Evolutionary conservation across 2,888 invertebrate genomes (phyloP), one percentile per base, ranked within the genome.

Genomic region (Ptychoptera albimana): DNA sequence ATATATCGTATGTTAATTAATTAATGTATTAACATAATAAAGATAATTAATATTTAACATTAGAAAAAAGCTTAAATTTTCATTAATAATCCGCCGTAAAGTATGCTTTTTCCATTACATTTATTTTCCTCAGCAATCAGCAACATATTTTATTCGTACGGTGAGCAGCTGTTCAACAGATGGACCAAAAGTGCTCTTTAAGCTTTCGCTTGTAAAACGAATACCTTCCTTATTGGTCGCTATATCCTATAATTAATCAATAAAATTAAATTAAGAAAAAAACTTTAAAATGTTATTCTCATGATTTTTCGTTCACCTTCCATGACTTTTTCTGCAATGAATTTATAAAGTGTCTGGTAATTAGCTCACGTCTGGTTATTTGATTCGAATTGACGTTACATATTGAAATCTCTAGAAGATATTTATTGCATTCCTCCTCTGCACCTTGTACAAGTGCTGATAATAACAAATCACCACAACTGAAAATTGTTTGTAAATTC

Each of bases 331-430:
- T 36, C 12, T 46, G 39, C 44, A 46, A 23, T 13, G 34, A 39
- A 14, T 46, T 44, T 44, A 46, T 46, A 34, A 38, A 42, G 36
- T 36, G 42, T 13, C 46, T 37, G 29, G 39, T 44, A 29, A 46
- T 44, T 30, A 46, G 10, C 34, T 44, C 13, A 34, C 42, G 38
- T 43, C 30, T 15, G 34, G 37, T 30, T 31, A 42, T 37, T 31
- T 16, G 46, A 44, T 41, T 45, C 42, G 37, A 47, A 42, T 40
- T 42, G 44, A 38, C 43, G 49, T 52, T 56, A 45, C 51, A 54
- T 53, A 58, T 56, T 54, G 53, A 55, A 50, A 53, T 56, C 56
- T 60, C 56, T 50, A 60, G 48, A 56, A 57, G 54, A 52, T 54
- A 59, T 52, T 56, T 52, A 46, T 49, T 50, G 52, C 54, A 53